These are phyloP conservation scores for Drosophila quadrilineata DNA, from an alignment of 1,140 invertebrate species.

Conservation along the genomic window DNA sequence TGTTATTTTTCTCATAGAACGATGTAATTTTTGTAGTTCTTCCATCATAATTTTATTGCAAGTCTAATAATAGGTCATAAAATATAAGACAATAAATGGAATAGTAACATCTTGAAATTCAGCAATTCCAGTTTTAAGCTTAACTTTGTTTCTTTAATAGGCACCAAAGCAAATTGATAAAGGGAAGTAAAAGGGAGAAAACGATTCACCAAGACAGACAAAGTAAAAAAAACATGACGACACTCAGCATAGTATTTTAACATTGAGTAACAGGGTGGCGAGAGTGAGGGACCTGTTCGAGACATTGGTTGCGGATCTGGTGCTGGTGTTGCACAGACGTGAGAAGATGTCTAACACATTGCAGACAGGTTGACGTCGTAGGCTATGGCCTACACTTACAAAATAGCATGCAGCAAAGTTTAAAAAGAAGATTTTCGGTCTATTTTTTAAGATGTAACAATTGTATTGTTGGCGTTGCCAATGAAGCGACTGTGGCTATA, in stretches of 20 bases:
- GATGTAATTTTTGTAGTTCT: too few species aligned
- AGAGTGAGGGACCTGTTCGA: constrained; percentile 23
- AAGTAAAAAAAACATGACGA: constrained; percentile 48
- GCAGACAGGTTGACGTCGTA: constrained; percentile 65
- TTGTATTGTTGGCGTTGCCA: constrained; percentile 55
- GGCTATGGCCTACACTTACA: constrained; percentile 72
- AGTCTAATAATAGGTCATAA: too few species aligned
- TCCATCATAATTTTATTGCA: too few species aligned
- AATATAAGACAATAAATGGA: too few species aligned
- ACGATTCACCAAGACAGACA: constrained; percentile 9
- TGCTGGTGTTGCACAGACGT: constrained; percentile 45
- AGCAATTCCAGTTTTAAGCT: too few species aligned
- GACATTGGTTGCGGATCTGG: constrained; percentile 23
- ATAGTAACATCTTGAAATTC: too few species aligned
- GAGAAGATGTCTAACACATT: constrained; percentile 78
- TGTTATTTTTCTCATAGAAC: too few species aligned
- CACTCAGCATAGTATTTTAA: constrained; percentile 22
- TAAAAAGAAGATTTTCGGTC: constrained; percentile 50
- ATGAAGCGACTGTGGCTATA: constrained; percentile 41
- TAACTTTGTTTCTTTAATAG: too few species aligned
- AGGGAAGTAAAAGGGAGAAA: constrained; percentile 27
- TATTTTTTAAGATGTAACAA: constrained; percentile 50
- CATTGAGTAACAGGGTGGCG: background rate
- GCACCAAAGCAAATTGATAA: constrained; percentile 75
- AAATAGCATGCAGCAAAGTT: constrained; percentile 44